Base-by-base conservation (phyloP, 1,140 invertebrate genomes). In the Drosophila yakuba region DNA sequence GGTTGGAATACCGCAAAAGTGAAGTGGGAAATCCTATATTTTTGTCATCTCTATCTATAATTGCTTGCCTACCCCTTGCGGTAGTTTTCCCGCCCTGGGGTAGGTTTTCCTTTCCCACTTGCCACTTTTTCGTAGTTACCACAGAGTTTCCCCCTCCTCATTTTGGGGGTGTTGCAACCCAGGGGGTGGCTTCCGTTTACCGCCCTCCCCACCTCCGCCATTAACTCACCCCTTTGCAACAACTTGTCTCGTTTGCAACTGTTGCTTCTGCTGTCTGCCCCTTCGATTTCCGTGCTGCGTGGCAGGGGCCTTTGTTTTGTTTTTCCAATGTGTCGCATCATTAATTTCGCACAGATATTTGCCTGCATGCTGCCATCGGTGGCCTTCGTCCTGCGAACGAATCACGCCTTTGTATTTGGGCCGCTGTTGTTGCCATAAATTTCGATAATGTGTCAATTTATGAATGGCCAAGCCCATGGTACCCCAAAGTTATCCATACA, bases 361-460 rank as follows among this genome's bases (percentile, higher is more conserved):
- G 76, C 63, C 77, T 88, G 83, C 83, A 82, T 54, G 50, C 54
- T 17, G 28, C 57, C 58, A 48, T 32, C 36, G 36, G 23, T 10
- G 35, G 11, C 17, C 62, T 23, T 25, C 14, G 35, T 44, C 50
- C 64, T 48, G 39, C 81, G 35, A 63, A 55, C 84, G 78, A 76
- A 75, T 88, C 84, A 77, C 84, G 83, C 79, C 82, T 76, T 82
- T 80, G 71, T 75, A 71, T 79, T 64, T 32, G 32, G 32, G 32
- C 32, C 60, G 56, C 32, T 54, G 43, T n/a, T 44, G 78, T 39
- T 54, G 35, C 66, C 75, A 88, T 88, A 89, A 89, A 89, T 89
- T 88, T 89, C 78, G 83, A 88, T 88, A 88, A 88, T 88, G 83
- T 88, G 84, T 88, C 84, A 88, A 88, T 88, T 88, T 88, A 88